Percentiles rank a stretch among this genome's conserved stretches.
These are phyloP conservation scores for Rhopilema esculentum DNA, from an alignment of 30 jellyfish, hydroid and myxozoan species.

Conservation along the genomic window DNA sequence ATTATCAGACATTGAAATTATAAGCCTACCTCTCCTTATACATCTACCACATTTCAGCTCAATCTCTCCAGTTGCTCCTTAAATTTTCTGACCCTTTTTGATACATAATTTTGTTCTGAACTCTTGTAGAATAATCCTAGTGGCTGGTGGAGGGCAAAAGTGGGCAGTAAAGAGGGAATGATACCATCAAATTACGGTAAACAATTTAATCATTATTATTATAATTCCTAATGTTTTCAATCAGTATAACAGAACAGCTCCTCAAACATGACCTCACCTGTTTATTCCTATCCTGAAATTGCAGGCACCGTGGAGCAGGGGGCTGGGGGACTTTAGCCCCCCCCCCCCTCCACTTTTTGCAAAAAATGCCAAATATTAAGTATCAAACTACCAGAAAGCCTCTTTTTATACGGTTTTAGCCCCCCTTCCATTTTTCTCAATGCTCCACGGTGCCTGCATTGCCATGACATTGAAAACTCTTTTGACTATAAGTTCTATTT, in stretches of 20 bases:
- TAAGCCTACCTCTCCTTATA: too few relatives aligned
- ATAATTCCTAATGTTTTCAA: not conserved
- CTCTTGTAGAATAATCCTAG: slow-evolving; percentile 57
- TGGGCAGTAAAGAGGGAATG: slow-evolving; percentile 84
- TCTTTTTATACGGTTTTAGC: too few relatives aligned
- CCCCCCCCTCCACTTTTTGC: too few relatives aligned
- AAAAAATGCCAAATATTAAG: too few relatives aligned
- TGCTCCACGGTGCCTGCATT: too few relatives aligned
- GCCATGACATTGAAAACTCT: too few relatives aligned
- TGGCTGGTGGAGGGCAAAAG: slow-evolving; percentile 99
- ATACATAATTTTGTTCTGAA: not conserved
- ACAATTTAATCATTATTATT: not conserved
- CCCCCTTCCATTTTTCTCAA: too few relatives aligned
- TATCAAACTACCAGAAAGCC: too few relatives aligned
- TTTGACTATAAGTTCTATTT: too few relatives aligned
- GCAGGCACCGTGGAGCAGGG: too few relatives aligned
- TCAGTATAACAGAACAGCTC: not conserved
- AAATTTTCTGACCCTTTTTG: not conserved
- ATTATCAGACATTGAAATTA: too few relatives aligned
- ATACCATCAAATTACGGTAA: slow-evolving; percentile 96
- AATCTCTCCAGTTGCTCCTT: not conserved
- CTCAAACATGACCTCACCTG: not conserved
- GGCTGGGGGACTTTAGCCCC: too few relatives aligned
- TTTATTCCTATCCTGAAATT: not conserved
- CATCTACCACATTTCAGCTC: not conserved